Conservation (phyloP, 2,797 vertebrate genomes). For the Myotis findleyi region DNA sequence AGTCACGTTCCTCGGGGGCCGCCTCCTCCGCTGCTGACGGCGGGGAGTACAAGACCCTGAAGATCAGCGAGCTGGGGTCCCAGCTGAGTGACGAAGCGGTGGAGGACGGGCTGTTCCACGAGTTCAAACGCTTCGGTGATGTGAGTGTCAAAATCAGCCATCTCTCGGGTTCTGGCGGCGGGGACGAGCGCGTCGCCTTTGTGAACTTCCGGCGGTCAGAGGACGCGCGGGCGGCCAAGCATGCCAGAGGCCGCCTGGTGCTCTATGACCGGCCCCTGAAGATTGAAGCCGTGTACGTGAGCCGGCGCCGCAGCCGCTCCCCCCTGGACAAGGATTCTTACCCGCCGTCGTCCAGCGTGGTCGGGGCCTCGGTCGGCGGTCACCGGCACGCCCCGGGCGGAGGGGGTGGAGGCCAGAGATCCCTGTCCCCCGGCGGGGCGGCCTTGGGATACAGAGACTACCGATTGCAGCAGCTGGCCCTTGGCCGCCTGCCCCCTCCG, state of each 20-base stretch:
- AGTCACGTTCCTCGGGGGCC: conserved; percentile 90
- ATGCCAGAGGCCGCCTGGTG: conserved; percentile 95
- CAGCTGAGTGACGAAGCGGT: conserved; percentile 97
- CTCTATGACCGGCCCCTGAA: conserved; percentile 98
- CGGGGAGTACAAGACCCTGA: conserved; percentile 96
- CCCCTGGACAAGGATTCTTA: conserved; percentile 94
- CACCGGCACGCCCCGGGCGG: conserved; percentile 86
- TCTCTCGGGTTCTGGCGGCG: conserved; percentile 87
- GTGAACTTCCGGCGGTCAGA: conserved; percentile 98
- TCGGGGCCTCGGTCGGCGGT: conserved; percentile 88
- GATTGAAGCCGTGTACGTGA: conserved; percentile 96
- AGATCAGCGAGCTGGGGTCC: conserved; percentile 97
- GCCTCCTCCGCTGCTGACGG: conserved; percentile 86
- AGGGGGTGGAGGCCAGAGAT: conserved; percentile 89
- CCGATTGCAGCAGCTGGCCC: conserved; percentile 95
- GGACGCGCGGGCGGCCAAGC: conserved; percentile 96
- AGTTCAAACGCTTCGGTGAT: conserved; percentile 98
- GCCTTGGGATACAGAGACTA: conserved; percentile 97
- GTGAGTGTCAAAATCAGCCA: conserved; percentile 98
- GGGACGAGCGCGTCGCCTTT: conserved; percentile 96
- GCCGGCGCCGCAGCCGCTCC: conserved; percentile 94
- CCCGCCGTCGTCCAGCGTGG: conserved; percentile 80
- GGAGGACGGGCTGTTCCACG: conserved; percentile 98
- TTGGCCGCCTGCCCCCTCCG: conserved; percentile 95
- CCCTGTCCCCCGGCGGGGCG: conserved; percentile 91